Evolutionary conservation across 2,113 vertebrate genomes (phyloP), one percentile per base, ranked within the genome.

Genomic region (Psilopogon haemacephalus): DNA sequence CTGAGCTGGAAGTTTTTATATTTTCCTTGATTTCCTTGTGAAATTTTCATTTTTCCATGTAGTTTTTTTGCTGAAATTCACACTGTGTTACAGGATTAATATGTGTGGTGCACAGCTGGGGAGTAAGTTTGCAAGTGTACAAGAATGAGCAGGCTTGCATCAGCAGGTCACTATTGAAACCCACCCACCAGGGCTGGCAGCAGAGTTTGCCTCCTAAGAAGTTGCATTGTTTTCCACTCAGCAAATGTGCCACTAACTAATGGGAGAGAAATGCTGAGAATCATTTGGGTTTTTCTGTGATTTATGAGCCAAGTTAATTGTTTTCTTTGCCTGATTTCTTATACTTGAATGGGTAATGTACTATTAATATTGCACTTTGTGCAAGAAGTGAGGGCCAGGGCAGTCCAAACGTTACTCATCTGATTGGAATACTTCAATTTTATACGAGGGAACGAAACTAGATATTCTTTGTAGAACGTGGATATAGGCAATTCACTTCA

Each of bases 241-340:
- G 40, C 92, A 64, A 70, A 63, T 67, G 38, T 87, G 74, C 71
- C 74, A 63, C 81, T 37, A 90, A 67, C 67, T 92, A 94, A 91
- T 80, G 56, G 52, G 56, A 85, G 55, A 79, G 68, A 89, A 89
- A 89, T 62, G 63, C 0, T 92, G 56, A 79, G 81, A 69, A 70
- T 90, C 2, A 17, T 33, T 91, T 2, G 4, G 1, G 74, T 88
- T 65, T 44, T 44, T 28, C 60, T 88, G 83, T 86, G 62, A 77
- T 60, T 78, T 85, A 76, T 79, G 30, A 87, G 46, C 68, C 56
- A 84, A 95, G 63, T 75, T 64, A 89, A 42, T 78, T 69, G 71
- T 76, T 89, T 92, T 88, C 48, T 86, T 96, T 90, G 56, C 55
- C 74, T 85, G 56, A 80, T 87, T 93, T 89, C 62, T 89, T 76